Conservation (phyloP, 2,888 invertebrate species). For the Embidobia sp. region DNA sequence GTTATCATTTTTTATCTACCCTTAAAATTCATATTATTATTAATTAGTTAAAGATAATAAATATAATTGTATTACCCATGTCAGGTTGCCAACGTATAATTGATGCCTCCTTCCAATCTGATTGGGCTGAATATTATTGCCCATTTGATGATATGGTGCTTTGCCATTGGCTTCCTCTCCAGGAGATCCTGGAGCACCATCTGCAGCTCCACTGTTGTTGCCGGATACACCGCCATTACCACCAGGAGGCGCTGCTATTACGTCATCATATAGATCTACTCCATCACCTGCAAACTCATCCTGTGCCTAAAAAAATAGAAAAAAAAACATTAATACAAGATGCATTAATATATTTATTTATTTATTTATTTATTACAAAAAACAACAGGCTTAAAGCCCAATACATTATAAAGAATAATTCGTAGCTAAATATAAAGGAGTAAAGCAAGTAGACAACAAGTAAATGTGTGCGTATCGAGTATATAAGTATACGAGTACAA, state of each 20-base stretch:
- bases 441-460: too few species aligned
- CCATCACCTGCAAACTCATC: constrained; percentile 93
- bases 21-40: constrained; percentile 30
- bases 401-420: too few species aligned
- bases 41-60: background rate
- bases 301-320: too few species aligned
- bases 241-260: constrained; percentile 90
- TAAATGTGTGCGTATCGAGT: too few species aligned
- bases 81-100: constrained; percentile 98
- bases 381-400: too few species aligned
- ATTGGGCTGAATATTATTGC: constrained; percentile 87
- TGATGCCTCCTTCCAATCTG: constrained; percentile 91
- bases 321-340: too few species aligned
- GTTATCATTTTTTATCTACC: too few species aligned
- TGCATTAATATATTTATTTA: too few species aligned
- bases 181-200: constrained; percentile 84
- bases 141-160: constrained; percentile 86
- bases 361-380: too few species aligned
- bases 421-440: too few species aligned
- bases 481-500: too few species aligned
- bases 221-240: constrained; percentile 78
- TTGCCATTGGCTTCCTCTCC: constrained; percentile 89
- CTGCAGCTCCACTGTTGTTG: constrained; percentile 80
- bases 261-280: constrained; percentile 97
- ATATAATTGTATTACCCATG: constrained; percentile 86